Evolutionary conservation across 1,140 invertebrate species (phyloP).

Genomic region (Pseudomyrmex flavicornis): DNA sequence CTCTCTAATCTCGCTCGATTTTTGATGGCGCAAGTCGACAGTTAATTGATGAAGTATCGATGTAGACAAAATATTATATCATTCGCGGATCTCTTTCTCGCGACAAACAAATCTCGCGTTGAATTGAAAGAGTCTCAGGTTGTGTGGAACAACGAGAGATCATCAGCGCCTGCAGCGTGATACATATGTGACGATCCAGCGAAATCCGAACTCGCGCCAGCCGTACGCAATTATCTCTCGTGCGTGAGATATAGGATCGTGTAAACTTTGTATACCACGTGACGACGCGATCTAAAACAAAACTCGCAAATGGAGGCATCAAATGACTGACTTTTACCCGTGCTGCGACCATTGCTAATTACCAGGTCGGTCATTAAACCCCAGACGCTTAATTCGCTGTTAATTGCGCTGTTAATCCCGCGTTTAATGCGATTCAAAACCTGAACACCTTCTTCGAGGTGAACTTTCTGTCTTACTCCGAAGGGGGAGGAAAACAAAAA

Average conservation of each 20-base stretch:
- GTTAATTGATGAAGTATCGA: background rate
- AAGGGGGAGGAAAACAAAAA: background rate
- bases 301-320: background rate
- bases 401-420: conserved; percentile 53
- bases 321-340: background rate
- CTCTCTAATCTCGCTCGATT: too few species aligned
- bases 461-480: too few species aligned
- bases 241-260: background rate
- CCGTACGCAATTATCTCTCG: background rate
- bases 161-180: background rate
- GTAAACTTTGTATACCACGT: too few species aligned
- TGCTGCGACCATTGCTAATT: background rate
- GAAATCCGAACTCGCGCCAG: background rate
- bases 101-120: background rate
- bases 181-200: too few species aligned
- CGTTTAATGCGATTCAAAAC: conserved; percentile 3
- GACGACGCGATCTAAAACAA: too few species aligned
- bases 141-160: conserved; percentile 7
- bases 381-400: conserved; percentile 42
- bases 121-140: conserved; percentile 18
- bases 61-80: background rate
- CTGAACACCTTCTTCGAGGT: background rate
- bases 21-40: too few species aligned
- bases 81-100: background rate
- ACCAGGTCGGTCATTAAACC: conserved; percentile 58